phyloP scores from a whole-genome alignment of 2,113 vertebrate genomes.

The Brevimyrus niger region DNA sequence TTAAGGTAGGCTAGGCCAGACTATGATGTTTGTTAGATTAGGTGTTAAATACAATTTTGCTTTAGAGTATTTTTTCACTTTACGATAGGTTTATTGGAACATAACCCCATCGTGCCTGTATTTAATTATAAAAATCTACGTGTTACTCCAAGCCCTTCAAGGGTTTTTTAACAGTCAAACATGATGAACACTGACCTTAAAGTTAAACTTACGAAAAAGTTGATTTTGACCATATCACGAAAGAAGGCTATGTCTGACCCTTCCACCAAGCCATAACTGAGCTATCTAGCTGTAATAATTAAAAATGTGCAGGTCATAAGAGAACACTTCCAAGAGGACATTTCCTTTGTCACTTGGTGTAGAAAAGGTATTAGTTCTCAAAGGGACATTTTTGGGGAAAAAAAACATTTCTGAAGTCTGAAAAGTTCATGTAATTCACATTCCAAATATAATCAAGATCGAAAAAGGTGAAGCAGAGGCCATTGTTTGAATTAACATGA shows the following conservation, averaged over 20 bases:
- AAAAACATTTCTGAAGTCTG: neutral
- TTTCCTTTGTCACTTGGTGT: no score
- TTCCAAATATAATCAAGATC: neutral
- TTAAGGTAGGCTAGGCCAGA: no score
- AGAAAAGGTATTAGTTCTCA: no score
- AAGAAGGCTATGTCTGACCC: neutral
- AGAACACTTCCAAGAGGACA: neutral
- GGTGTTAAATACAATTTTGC: no score
- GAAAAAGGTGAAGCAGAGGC: neutral
- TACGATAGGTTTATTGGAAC: no score
- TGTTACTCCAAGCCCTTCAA: neutral
- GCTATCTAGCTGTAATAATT: neutral
- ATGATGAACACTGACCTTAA: neutral
- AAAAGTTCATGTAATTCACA: neutral
- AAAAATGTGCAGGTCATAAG: neutral
- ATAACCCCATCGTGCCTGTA: neutral
- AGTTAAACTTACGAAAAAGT: neutral
- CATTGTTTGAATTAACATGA: neutral
- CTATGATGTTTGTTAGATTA: no score
- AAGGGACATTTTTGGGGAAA: no score
- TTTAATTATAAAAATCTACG: neutral
- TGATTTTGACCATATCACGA: neutral
- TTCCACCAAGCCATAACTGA: neutral
- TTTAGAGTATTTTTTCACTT: no score
- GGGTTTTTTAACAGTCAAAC: neutral